Evolutionary conservation across 2,113 vertebrate genomes (phyloP).

Genomic region (Excalfactoria chinensis): DNA sequence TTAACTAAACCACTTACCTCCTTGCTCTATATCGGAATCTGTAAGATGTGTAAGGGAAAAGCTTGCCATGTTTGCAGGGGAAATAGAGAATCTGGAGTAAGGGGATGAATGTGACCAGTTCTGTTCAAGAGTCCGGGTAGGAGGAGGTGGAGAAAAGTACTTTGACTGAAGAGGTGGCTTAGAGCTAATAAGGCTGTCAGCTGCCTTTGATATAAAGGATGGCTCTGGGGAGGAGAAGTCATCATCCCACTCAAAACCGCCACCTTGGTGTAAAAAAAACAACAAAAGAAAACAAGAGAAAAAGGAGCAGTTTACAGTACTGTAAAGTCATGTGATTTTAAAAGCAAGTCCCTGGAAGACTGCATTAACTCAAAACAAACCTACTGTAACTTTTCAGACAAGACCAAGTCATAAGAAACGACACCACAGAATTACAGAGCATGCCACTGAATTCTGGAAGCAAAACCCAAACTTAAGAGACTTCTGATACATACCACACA

Average conservation of each 20-base stretch:
- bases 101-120: conserved; percentile 86
- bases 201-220: conserved; percentile 84
- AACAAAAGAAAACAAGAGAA: too few relatives aligned
- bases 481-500: neutral
- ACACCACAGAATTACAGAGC: neutral
- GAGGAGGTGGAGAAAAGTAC: conserved; percentile 87
- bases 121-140: conserved; percentile 78
- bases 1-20: conserved; percentile 81
- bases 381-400: neutral
- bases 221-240: conserved; percentile 90
- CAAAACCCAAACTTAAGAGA: neutral
- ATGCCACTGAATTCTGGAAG: neutral
- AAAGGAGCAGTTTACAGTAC: neutral
- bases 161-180: conserved; percentile 79
- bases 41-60: conserved; percentile 98
- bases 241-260: conserved; percentile 94
- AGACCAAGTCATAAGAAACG: neutral
- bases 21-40: conserved; percentile 96
- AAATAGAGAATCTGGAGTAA: conserved; percentile 95
- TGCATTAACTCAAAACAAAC: neutral
- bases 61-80: conserved; percentile 93
- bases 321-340: neutral
- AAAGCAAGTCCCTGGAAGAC: neutral
- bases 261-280: conserved; percentile 73
- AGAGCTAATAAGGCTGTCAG: conserved; percentile 75